phyloP scores from a whole-genome alignment of 2,888 invertebrate species.

The Calephelis perditalis region DNA sequence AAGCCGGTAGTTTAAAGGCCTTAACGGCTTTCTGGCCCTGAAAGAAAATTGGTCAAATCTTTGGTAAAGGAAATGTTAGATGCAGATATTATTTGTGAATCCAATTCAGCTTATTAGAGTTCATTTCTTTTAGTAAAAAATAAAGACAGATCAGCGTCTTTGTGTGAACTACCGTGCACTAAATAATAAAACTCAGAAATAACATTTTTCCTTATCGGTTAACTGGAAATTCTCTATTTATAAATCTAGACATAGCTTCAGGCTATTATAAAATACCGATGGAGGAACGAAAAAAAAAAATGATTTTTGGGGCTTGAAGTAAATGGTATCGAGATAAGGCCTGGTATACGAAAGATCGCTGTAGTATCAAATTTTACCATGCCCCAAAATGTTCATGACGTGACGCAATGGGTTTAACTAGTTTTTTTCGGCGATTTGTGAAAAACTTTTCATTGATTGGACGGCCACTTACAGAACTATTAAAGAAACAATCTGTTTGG shows the following conservation, averaged over 20 bases:
- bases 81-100: neutral
- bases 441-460: constrained; percentile 25
- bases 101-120: neutral
- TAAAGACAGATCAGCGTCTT: constrained; percentile 8
- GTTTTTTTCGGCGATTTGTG: constrained; percentile 32
- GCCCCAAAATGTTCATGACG: no score
- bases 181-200: neutral
- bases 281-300: no score
- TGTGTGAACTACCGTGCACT: constrained; percentile 8
- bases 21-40: neutral
- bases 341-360: no score
- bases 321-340: no score
- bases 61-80: neutral
- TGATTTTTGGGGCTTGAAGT: no score
- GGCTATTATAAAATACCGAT: constrained; percentile 28
- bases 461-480: constrained; percentile 18
- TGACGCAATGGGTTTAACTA: no score
- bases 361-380: no score
- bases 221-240: constrained; percentile 27
- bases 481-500: constrained; percentile 17
- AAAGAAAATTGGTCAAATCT: neutral
- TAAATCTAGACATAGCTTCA: constrained; percentile 28
- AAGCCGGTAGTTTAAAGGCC: neutral
- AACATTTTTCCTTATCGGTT: constrained; percentile 16
- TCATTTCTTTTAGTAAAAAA: constrained; percentile 13